These are phyloP conservation scores for Tetragonula clypearis DNA, from an alignment of 1,140 invertebrate species.

Conservation along the genomic window DNA sequence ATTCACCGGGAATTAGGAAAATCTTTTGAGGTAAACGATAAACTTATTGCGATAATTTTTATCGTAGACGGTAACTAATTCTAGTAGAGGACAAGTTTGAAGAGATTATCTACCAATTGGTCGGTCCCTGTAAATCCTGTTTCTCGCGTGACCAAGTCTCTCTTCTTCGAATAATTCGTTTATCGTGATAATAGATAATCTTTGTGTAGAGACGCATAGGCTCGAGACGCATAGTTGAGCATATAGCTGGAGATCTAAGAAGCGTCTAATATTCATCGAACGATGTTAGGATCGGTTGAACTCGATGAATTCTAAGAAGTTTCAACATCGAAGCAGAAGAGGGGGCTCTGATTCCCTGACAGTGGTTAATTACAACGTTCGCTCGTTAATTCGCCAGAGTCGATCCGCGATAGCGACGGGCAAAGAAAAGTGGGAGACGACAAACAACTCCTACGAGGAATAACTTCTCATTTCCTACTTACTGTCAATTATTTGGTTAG, in stretches of 20 bases:
- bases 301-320: conserved; percentile 16
- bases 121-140: conserved; percentile 18
- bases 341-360: conserved; percentile 8
- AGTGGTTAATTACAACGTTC: conserved; percentile 45
- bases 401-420: conserved; percentile 34
- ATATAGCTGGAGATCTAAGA: neutral
- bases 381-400: conserved; percentile 45
- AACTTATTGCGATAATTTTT: conserved; percentile 29
- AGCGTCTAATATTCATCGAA: neutral
- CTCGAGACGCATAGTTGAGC: neutral
- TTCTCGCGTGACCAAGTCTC: neutral
- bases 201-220: neutral
- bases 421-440: conserved; percentile 44
- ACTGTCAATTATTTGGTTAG: conserved; percentile 56
- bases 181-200: conserved; percentile 5
- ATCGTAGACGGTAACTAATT: neutral
- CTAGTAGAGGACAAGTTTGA: neutral
- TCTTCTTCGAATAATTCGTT: neutral
- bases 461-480: conserved; percentile 56
- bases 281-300: conserved; percentile 9
- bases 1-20: neutral
- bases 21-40: conserved; percentile 24
- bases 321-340: neutral
- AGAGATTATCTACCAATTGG: conserved; percentile 41
- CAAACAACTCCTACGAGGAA: conserved; percentile 53